Conservation (phyloP, 2,888 invertebrate genomes). For the Timandra comae region DNA sequence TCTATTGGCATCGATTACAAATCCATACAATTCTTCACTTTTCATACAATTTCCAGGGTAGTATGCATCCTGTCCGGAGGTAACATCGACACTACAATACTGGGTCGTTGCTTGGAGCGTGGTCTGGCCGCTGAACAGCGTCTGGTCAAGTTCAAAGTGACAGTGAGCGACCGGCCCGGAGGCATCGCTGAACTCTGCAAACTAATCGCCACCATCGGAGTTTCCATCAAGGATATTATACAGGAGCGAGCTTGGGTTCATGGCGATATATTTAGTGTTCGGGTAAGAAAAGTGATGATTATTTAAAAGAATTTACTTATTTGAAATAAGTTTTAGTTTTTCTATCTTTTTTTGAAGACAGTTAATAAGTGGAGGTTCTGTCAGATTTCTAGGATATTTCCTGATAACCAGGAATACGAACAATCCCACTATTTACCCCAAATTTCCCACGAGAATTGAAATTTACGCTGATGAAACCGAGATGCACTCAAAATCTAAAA, state of each 20-base stretch:
- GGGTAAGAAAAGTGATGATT: no score
- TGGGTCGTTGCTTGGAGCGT: conserved; percentile 91
- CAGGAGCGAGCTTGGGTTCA: conserved; percentile 97
- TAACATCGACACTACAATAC: conserved; percentile 93
- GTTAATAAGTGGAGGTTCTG: not conserved
- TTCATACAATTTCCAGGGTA: conserved; percentile 81
- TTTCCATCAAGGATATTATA: conserved; percentile 95
- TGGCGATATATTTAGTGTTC: conserved; percentile 86
- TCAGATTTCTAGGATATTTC: no score
- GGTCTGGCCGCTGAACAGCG: conserved; percentile 92
- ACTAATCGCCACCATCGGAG: conserved; percentile 84
- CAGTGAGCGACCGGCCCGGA: conserved; percentile 90
- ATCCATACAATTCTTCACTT: no score
- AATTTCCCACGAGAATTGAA: no score
- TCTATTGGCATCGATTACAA: no score
- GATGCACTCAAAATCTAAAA: no score
- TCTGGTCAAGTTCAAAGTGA: conserved; percentile 75
- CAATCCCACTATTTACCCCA: no score
- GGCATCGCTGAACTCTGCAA: conserved; percentile 91
- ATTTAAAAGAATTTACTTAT: no score
- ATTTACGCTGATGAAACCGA: no score
- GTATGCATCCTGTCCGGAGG: conserved; percentile 91
- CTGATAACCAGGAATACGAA: no score
- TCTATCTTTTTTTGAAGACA: not conserved
- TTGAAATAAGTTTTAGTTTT: no score